Evolutionary conservation across 2,113 vertebrate species (phyloP), one percentile per base, ranked within the genome.

Genomic region (Agelaius tricolor): DNA sequence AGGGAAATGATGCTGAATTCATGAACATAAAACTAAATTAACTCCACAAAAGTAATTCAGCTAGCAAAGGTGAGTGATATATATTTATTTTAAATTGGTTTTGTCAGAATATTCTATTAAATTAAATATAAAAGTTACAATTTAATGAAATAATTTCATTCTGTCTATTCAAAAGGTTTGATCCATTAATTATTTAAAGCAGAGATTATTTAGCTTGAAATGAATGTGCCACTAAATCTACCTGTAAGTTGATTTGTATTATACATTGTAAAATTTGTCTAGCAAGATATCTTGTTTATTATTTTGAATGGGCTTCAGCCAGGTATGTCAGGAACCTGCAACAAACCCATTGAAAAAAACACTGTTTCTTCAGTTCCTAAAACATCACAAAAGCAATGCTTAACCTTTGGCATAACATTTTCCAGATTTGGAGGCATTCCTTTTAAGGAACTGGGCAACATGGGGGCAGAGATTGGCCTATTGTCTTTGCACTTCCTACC

Each of bases 101-200:
- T 87, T 84, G 57, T 93, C 62, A 91, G 91, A 90, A 93, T 66
- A 77, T 61, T 69, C 31, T 83, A 66, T 92, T 86, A 58, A 90
- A 74, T 90, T 77, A 91, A 93, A 83, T 72, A 49, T 4, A 76
- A 57, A 91, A 89, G 49, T 58, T 87, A 58, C 26, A 79, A 74
- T 79, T 82, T 76, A 87, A 82, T 91, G 33, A 59, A 1, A 9
- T 74, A 10, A 84, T 75, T 94, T 92, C 8, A 71, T 94, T 88
- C 46, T 74, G 58, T 65, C 85, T 75, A 39, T 91, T 83, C 89
- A 79, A 94, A 91, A 79, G 39, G 3, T 21, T 84, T 83, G 62
- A 85, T 79, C 91, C 66, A 91, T 91, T 87, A 89, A 82, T 87
- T 94, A 94, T 95, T 96, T 89, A 91, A 93, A 7, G 1, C 26